Conservation (phyloP, 2,888 invertebrate genomes). For the Cremastinae sp. region DNA sequence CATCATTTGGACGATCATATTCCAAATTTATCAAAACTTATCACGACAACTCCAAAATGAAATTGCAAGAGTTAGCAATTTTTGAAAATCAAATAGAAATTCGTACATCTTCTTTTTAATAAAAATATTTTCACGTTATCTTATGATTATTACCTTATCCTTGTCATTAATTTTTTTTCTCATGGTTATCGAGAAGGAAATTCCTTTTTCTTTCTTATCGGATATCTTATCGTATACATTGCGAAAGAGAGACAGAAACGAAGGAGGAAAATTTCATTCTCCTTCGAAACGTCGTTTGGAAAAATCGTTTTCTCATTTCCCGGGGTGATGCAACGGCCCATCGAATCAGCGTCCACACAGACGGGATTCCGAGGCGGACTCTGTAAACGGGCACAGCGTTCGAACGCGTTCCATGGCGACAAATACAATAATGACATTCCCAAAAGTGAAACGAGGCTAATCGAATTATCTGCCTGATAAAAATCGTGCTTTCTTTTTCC, state of each 20-base stretch:
- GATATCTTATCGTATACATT: neutral
- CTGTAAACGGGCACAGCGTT: no score
- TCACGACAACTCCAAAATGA: no score
- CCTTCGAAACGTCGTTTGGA: conserved; percentile 43
- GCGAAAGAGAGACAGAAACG: conserved; percentile 24
- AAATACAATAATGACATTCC: conserved; percentile 33
- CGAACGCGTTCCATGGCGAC: conserved; percentile 1
- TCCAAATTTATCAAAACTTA: no score
- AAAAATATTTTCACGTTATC: no score
- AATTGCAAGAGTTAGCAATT: no score
- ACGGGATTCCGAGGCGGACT: neutral
- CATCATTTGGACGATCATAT: no score
- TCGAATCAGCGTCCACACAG: conserved; percentile 15
- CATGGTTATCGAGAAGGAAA: no score
- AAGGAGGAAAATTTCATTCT: conserved; percentile 40
- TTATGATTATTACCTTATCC: no score
- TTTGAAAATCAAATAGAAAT: no score
- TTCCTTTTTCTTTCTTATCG: neutral
- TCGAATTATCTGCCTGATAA: conserved; percentile 30
- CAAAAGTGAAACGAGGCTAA: conserved; percentile 19
- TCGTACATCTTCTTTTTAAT: no score
- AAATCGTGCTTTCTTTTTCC: neutral
- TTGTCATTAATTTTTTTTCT: neutral
- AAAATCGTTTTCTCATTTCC: conserved; percentile 43
- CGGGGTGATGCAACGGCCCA: conserved; percentile 23